These are phyloP conservation scores for Calidris pugnax DNA, from an alignment of 2,113 vertebrate genomes.

Conservation along the genomic window DNA sequence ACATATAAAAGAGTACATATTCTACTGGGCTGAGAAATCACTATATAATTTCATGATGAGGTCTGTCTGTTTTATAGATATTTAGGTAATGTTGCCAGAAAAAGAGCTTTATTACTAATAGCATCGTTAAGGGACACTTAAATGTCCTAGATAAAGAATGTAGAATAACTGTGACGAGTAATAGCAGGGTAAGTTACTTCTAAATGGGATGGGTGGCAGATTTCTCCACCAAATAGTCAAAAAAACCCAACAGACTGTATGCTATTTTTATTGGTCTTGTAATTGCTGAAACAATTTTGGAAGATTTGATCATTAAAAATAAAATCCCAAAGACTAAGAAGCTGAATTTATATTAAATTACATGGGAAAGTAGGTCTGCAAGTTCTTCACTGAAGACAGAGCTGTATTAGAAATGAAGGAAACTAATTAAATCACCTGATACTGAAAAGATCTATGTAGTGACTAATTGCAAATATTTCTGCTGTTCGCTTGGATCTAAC, in stretches of 20 bases:
- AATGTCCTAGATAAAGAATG: background rate
- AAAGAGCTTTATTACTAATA: background rate
- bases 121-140: background rate
- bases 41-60: background rate
- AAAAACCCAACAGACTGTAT: background rate
- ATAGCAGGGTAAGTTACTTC: background rate
- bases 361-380: background rate
- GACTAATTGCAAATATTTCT: constrained; percentile 2
- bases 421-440: background rate
- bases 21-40: background rate
- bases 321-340: background rate
- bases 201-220: background rate
- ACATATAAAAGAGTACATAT: background rate
- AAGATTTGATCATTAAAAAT: constrained; percentile 8
- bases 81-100: background rate
- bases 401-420: background rate
- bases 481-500: background rate
- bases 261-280: background rate
- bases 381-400: background rate
- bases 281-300: background rate
- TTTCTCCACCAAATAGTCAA: background rate
- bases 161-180: background rate
- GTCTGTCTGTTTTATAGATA: background rate
- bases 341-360: background rate
- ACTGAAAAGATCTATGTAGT: background rate